These are phyloP conservation scores for Clytia hemisphaerica DNA, from an alignment of 30 jellyfish, hydroid and myxozoan species.

Conservation along the genomic window DNA sequence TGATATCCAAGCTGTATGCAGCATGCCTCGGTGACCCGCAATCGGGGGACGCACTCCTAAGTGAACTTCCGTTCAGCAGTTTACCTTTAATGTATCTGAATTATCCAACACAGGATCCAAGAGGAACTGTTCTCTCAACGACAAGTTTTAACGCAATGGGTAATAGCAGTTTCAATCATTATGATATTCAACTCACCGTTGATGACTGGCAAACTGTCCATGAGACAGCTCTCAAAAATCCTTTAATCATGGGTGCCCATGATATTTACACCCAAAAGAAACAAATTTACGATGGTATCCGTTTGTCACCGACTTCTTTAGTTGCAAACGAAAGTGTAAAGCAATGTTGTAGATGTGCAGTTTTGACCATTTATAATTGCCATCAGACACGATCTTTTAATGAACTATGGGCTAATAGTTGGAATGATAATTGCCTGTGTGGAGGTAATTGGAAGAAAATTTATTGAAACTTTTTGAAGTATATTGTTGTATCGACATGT, in stretches of 20 bases:
- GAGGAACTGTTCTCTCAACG: conserved; percentile 30
- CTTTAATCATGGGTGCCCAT: conserved; percentile 1
- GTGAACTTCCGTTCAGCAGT: conserved; percentile 57
- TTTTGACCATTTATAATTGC: conserved; percentile 32
- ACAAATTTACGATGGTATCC: conserved; percentile 42
- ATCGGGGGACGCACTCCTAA: conserved; percentile 21
- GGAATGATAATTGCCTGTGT: conserved; percentile 55
- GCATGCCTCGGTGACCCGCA: conserved; percentile 23
- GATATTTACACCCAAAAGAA: conserved; percentile 7
- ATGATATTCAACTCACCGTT: background rate
- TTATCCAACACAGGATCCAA: conserved; percentile 47
- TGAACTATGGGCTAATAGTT: conserved; percentile 45
- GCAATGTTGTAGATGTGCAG: conserved; percentile 60
- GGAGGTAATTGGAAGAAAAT: conserved; percentile 71
- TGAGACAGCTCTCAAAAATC: conserved; percentile 18
- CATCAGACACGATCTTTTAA: conserved; percentile 24
- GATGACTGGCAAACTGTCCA: conserved; percentile 11
- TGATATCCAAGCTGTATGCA: conserved; percentile 47
- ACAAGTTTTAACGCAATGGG: background rate
- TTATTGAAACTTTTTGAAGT: conserved; percentile 9
- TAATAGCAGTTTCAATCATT: conserved; percentile 25
- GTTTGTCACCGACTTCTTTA: conserved; percentile 37
- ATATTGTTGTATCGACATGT: too few relatives aligned
- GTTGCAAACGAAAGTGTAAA: conserved; percentile 52
- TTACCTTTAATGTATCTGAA: conserved; percentile 55